These are phyloP conservation scores for Chydorus sphaericus DNA, from an alignment of 2,888 invertebrate species.

Conservation along the genomic window DNA sequence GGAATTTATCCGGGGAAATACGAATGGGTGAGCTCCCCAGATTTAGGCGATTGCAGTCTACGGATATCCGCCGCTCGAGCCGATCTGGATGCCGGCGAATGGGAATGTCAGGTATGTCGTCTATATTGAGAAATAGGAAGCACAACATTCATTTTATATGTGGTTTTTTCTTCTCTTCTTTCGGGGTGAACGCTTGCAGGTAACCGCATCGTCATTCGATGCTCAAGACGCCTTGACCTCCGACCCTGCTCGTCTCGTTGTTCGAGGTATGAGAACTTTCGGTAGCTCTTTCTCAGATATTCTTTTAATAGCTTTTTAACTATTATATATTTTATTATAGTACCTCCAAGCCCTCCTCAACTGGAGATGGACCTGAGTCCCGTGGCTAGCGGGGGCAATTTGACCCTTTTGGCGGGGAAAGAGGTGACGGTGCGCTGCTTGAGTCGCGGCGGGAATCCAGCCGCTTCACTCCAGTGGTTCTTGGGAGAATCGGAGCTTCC, in stretches of 20 bases:
- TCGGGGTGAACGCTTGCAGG: slow-evolving; percentile 25
- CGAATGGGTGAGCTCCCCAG: slow-evolving; percentile 46
- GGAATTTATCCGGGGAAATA: slow-evolving; percentile 77
- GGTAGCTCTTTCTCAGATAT: background rate
- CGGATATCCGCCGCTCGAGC: slow-evolving; percentile 68
- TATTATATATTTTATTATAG: too few species aligned
- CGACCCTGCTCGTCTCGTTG: slow-evolving; percentile 64
- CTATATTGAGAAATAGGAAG: too few species aligned
- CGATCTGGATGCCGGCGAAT: slow-evolving; percentile 75
- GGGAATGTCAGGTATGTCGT: slow-evolving; percentile 58
- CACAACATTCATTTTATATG: background rate
- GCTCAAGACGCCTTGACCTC: slow-evolving; percentile 72
- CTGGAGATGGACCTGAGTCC: slow-evolving; percentile 68
- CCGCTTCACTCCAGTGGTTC: slow-evolving; percentile 73
- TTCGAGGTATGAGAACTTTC: slow-evolving; percentile 46
- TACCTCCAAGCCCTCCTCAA: slow-evolving; percentile 56
- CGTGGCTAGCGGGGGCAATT: slow-evolving; percentile 65
- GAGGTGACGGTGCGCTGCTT: slow-evolving; percentile 69
- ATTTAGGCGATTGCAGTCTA: slow-evolving; percentile 55
- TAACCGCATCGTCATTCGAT: slow-evolving; percentile 75
- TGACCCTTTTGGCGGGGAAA: slow-evolving; percentile 66
- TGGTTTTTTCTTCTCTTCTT: background rate
- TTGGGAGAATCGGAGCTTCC: slow-evolving; percentile 21
- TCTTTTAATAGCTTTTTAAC: background rate
- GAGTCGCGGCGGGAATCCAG: slow-evolving; percentile 78